A percentile compares a stretch with the other conserved stretches of the same genome.
Conservation (phyloP, 2,113 vertebrate genomes). For the Apodemus sylvaticus region DNA sequence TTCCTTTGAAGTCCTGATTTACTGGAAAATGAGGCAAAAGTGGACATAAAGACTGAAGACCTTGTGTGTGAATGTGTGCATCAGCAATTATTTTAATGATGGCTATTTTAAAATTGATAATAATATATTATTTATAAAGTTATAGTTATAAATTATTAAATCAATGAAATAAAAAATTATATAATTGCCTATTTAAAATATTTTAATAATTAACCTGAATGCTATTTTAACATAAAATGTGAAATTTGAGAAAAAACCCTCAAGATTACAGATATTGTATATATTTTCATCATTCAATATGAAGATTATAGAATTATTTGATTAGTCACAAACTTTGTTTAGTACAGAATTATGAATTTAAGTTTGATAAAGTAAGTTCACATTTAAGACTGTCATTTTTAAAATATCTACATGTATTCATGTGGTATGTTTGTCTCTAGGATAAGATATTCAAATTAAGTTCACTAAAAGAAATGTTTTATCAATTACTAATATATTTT, state of each 20-base stretch:
- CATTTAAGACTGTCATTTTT: background rate
- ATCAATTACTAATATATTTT: background rate
- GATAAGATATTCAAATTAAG: background rate
- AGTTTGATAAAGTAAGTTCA: background rate
- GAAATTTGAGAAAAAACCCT: background rate
- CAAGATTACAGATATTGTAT: background rate
- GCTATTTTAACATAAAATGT: background rate
- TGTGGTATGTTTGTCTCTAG: background rate
- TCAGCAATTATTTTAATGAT: background rate
- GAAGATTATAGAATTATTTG: background rate
- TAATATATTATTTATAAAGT: no score
- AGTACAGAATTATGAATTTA: background rate
- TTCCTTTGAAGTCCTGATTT: background rate
- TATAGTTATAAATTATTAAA: no score
- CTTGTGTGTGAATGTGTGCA: no score
- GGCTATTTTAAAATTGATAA: no score
- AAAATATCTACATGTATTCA: conserved; percentile 26
- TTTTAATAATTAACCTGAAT: background rate
- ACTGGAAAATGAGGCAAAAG: background rate
- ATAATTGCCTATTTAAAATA: no score
- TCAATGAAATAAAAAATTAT: no score
- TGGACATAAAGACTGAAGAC: background rate
- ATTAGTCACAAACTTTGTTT: background rate
- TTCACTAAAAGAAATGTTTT: background rate
- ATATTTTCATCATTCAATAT: background rate